These are phyloP conservation scores for Scolopax rusticola DNA, from an alignment of 2,797 vertebrate species.

Conservation along the genomic window DNA sequence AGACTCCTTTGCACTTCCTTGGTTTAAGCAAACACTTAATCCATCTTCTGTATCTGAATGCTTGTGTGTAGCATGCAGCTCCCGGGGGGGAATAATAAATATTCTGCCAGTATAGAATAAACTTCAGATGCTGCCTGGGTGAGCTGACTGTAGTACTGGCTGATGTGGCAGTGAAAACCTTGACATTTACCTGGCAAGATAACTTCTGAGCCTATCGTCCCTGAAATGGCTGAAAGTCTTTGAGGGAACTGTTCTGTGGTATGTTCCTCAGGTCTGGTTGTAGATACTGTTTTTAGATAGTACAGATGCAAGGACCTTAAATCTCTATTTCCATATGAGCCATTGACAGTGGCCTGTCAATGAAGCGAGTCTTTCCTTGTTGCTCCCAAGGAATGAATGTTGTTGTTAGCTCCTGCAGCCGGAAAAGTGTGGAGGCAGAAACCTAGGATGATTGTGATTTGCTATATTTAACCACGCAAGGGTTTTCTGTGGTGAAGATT, in stretches of 20 bases:
- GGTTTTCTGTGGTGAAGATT: background rate
- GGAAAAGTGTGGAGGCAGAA: background rate
- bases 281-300: background rate
- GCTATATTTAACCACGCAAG: background rate
- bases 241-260: background rate
- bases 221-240: background rate
- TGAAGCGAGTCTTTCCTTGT: background rate
- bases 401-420: background rate
- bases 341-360: background rate
- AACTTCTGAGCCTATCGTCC: background rate
- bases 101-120: background rate
- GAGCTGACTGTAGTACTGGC: background rate
- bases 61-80: background rate
- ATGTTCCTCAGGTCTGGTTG: background rate
- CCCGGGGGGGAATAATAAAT: background rate
- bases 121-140: background rate
- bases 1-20: conserved; percentile 12
- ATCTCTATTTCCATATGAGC: background rate
- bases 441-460: background rate
- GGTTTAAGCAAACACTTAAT: conserved; percentile 37
- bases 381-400: background rate
- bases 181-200: background rate
- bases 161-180: background rate
- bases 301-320: background rate
- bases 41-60: conserved; percentile 18